Conservation (phyloP, 1,140 invertebrate species). For the Formica exsecta region DNA sequence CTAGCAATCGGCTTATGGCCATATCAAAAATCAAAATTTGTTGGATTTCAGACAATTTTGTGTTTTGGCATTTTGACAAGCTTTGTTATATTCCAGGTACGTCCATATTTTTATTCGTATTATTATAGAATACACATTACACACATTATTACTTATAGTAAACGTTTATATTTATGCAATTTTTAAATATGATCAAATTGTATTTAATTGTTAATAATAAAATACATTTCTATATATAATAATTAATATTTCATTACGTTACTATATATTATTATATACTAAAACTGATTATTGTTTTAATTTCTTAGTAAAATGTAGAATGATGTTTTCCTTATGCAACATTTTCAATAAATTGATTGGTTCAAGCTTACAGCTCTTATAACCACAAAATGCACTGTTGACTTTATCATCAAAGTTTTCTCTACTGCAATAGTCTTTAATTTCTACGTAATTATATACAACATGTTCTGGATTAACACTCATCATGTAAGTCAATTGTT, state of each 20-base stretch:
- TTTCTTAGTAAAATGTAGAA: background rate
- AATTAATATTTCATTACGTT: background rate
- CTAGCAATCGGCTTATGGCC: background rate
- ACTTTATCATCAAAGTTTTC: background rate
- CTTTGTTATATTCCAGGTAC: conserved; percentile 16
- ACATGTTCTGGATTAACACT: conserved; percentile 3
- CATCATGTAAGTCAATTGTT: background rate
- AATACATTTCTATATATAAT: background rate
- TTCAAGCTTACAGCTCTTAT: conserved; percentile 14
- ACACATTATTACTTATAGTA: background rate
- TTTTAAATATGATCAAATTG: background rate
- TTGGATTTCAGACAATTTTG: background rate
- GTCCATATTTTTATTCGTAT: background rate
- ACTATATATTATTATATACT: background rate
- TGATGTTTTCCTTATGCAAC: background rate
- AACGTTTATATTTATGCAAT: background rate
- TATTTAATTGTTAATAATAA: too few relatives aligned
- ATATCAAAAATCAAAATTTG: background rate
- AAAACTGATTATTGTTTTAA: background rate
- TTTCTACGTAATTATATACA: background rate
- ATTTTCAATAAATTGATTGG: background rate
- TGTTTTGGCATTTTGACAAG: background rate
- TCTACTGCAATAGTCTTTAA: background rate
- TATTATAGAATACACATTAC: background rate
- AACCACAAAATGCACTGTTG: background rate